Evolutionary conservation across 2,797 vertebrate species (phyloP).

Genomic region (Anisognathus igniventris): DNA sequence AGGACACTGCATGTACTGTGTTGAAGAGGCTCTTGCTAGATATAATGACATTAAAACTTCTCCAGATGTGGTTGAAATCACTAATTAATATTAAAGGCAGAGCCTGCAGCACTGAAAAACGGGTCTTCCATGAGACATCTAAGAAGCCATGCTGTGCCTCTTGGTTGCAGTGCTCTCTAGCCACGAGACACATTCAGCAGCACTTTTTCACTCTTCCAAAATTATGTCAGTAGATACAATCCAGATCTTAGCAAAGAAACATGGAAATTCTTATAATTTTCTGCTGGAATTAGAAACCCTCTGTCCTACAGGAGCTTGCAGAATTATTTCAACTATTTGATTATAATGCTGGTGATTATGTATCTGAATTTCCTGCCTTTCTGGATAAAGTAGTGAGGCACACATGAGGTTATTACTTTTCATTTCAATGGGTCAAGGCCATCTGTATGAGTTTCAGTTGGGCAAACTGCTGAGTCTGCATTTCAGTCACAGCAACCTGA

Average conservation of each 20-base stretch:
- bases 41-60: background rate
- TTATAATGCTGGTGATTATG: background rate
- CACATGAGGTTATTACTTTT: background rate
- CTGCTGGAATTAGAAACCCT: background rate
- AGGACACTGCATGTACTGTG: background rate
- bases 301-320: background rate
- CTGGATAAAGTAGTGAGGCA: background rate
- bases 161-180: background rate
- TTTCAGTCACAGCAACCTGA: background rate
- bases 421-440: background rate
- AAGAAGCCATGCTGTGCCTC: background rate
- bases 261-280: background rate
- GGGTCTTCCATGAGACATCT: background rate
- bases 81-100: background rate
- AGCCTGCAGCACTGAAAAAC: background rate
- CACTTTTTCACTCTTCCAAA: background rate
- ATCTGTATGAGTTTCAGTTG: background rate
- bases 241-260: background rate
- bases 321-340: background rate
- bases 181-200: background rate
- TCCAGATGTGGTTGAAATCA: background rate
- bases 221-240: background rate
- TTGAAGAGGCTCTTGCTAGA: background rate
- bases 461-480: background rate
- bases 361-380: background rate